Evolutionary conservation across 2,888 invertebrate species (phyloP), one percentile per base, ranked within the genome.

Genomic region (Cancer borealis): DNA sequence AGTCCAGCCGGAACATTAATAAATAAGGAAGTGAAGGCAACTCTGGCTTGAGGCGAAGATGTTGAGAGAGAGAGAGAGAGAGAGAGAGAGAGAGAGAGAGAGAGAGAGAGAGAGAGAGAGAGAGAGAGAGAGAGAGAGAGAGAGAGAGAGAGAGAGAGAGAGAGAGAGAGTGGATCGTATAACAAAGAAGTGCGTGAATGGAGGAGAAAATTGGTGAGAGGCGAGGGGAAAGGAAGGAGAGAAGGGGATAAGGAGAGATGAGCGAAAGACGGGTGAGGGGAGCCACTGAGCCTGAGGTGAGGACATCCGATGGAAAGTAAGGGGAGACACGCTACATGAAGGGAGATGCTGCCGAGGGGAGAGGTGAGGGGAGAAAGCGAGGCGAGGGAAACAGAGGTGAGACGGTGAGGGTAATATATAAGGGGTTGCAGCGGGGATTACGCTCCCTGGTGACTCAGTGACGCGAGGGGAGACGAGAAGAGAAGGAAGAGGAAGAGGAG

Each of bases 321-420:
- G 89, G 89, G 89, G 89, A 46, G 54, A 17, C 54, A 90, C 88
- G 79, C 79, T 79, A 79, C 79, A 79, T 26, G 79, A 30, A 79
- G 47, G 88, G 46, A 47, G 47, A 49, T 49, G 46, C 4, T 46
- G 88, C 46, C n/a, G 46, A 88, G 30, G 89, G 89, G 89, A 88
- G n/a, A 46, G 47, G 47, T n/a, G 88, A 46, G 46, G 88, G 88
- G 88, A 88, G 88, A 88, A 10, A 47, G 8, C 12, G 47, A 88
- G 46, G 46, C n/a, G 88, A 90, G 26, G 89, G 47, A 54, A 90
- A 26, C 26, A 90, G 54, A 88, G 47, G 88, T 26, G 84, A 92
- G 87, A 87, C 46, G 87, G 92, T 49, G 92, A 92, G 84, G 39
- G 73, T 60, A 66, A 91, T 54, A 91, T 54, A 91, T 54, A 91